These are phyloP conservation scores for Nothocercus julius DNA, from an alignment of 2,113 vertebrate genomes.

Conservation along the genomic window DNA sequence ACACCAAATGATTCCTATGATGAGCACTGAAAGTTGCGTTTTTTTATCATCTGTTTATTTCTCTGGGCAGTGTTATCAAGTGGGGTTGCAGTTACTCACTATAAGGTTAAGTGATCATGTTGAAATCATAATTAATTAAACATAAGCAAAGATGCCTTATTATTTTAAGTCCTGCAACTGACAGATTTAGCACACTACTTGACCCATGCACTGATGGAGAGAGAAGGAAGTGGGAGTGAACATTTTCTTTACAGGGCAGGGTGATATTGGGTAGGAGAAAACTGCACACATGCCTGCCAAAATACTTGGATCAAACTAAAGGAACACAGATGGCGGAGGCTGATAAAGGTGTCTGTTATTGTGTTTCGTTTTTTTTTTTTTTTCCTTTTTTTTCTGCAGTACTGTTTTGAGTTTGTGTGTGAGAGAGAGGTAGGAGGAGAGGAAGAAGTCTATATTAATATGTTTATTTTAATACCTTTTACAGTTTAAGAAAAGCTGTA, in stretches of 20 bases:
- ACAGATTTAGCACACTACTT: slow-evolving; percentile 3
- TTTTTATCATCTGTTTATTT: slow-evolving; percentile 3
- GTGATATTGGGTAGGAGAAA: slow-evolving; percentile 53
- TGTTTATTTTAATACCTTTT: slow-evolving; percentile 53
- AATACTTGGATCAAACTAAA: slow-evolving; percentile 62
- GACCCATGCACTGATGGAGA: background rate
- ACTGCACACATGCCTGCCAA: slow-evolving; percentile 43
- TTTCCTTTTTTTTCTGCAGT: background rate
- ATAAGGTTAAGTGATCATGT: background rate
- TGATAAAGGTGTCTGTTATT: slow-evolving; percentile 79
- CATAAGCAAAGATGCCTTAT: background rate
- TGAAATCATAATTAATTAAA: slow-evolving; percentile 15
- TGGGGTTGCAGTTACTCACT: background rate
- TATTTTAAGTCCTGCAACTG: background rate
- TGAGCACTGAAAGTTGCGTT: background rate
- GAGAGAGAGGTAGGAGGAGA: background rate
- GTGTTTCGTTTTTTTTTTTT: background rate
- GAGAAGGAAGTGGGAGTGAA: slow-evolving; percentile 65
- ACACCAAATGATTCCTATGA: background rate
- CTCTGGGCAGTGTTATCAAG: background rate
- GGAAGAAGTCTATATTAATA: background rate
- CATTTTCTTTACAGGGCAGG: slow-evolving; percentile 47
- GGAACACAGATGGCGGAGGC: slow-evolving; percentile 79
- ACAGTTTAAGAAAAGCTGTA: background rate
- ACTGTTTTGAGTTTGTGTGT: slow-evolving; percentile 22